phyloP scores from a whole-genome alignment of 2,797 vertebrate species.

The Hipposideros larvatus region DNA sequence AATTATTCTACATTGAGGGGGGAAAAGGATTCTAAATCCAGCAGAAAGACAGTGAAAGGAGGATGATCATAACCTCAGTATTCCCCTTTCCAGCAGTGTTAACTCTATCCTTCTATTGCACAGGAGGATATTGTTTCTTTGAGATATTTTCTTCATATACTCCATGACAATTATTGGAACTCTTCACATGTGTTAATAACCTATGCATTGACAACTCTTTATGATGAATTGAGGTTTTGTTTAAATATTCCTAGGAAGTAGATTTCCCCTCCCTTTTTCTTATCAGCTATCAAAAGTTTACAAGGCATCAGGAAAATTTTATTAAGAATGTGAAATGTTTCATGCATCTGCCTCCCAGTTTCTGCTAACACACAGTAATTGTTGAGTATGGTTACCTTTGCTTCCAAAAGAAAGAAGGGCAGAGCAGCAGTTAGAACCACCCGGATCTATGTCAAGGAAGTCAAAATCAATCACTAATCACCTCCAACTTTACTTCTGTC shows the following conservation, averaged over 20 bases:
- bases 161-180: not conserved
- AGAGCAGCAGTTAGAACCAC: not conserved
- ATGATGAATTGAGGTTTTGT: slow-evolving; percentile 5
- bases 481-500: not conserved
- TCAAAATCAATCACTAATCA: not conserved
- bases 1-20: not conserved
- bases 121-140: not conserved
- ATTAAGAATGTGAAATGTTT: not conserved
- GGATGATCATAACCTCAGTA: not conserved
- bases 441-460: not conserved
- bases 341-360: not conserved
- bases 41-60: not conserved
- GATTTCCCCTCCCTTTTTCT: not conserved
- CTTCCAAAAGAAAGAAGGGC: not conserved
- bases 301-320: not conserved
- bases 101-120: not conserved
- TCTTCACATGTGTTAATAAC: not conserved
- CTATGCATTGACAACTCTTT: not conserved
- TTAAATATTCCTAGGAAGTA: not conserved
- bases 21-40: not conserved
- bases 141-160: not conserved
- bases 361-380: not conserved
- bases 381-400: not conserved
- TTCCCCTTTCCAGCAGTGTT: not conserved
- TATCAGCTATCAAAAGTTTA: not conserved